Evolutionary conservation across 2,888 invertebrate species (phyloP).

Genomic region (Elegia similella): DNA sequence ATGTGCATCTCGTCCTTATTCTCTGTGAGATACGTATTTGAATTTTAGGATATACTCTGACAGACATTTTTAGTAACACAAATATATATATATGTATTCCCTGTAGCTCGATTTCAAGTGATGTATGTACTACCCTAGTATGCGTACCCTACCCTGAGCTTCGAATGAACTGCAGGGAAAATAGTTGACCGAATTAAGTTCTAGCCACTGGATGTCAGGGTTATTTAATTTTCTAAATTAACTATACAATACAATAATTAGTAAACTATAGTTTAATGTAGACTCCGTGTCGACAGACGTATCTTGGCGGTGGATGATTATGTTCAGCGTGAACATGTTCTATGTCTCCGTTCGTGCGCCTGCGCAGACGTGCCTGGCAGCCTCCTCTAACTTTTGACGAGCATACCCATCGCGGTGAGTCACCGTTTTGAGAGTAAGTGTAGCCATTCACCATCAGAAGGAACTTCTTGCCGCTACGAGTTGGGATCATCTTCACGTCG

Average conservation of each 20-base stretch:
- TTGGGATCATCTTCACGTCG: conserved; percentile 19
- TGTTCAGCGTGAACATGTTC: conserved; percentile 27
- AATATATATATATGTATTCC: too few relatives aligned
- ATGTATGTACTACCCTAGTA: too few relatives aligned
- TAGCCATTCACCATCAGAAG: conserved; percentile 31
- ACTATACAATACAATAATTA: too few relatives aligned
- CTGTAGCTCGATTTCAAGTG: too few relatives aligned
- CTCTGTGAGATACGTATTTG: background rate
- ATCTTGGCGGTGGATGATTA: conserved; percentile 17
- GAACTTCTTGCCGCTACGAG: conserved; percentile 17
- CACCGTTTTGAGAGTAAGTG: conserved; percentile 32
- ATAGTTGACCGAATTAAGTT: too few relatives aligned
- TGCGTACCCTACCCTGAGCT: too few relatives aligned
- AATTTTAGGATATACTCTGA: background rate
- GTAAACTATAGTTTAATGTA: background rate
- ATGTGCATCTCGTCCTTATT: conserved; percentile 13
- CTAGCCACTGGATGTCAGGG: too few relatives aligned
- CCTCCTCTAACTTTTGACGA: conserved; percentile 25
- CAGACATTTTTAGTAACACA: too few relatives aligned
- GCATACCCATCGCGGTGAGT: conserved; percentile 21
- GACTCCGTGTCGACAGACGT: background rate
- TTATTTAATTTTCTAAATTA: too few relatives aligned
- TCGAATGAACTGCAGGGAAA: too few relatives aligned
- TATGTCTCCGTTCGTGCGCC: conserved; percentile 21
- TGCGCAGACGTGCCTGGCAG: conserved; percentile 34